Conservation (phyloP, 53 echinoderm and acorn worm genomes). For the Henricia sp. region DNA sequence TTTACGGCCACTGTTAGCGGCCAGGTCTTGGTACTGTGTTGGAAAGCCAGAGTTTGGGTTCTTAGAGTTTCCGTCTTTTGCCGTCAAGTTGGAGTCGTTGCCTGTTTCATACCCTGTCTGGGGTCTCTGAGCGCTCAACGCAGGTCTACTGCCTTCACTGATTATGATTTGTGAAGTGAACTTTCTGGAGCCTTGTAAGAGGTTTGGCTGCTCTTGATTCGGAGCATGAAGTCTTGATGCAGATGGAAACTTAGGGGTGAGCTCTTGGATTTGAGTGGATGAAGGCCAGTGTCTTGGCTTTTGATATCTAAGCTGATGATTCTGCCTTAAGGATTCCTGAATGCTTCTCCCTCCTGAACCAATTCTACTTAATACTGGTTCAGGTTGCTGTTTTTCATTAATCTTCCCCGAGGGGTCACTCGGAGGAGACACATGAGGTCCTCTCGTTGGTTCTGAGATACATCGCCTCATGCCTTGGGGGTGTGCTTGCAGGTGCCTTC, state of each 20-base stretch:
- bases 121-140: neutral
- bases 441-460: slow-evolving; percentile 38
- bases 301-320: neutral
- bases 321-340: neutral
- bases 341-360: neutral
- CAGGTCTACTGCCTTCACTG: neutral
- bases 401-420: neutral
- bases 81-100: neutral
- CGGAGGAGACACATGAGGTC: neutral
- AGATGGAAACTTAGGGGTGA: slow-evolving; percentile 24
- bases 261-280: slow-evolving; percentile 27
- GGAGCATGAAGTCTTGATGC: slow-evolving; percentile 11
- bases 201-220: neutral
- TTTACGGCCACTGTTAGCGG: slow-evolving; percentile 2
- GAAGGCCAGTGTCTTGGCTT: slow-evolving; percentile 6
- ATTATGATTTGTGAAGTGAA: slow-evolving; percentile 68
- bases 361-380: neutral
- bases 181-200: slow-evolving; percentile 34
- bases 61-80: neutral
- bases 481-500: slow-evolving; percentile 4
- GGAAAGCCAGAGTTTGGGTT: slow-evolving; percentile 38
- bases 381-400: slow-evolving; percentile 12
- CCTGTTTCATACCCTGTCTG: neutral
- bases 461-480: slow-evolving; percentile 52
- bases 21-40: slow-evolving; percentile 1